Evolutionary conservation across 2,797 vertebrate genomes (phyloP).

Genomic region (Epinephelus awoara): DNA sequence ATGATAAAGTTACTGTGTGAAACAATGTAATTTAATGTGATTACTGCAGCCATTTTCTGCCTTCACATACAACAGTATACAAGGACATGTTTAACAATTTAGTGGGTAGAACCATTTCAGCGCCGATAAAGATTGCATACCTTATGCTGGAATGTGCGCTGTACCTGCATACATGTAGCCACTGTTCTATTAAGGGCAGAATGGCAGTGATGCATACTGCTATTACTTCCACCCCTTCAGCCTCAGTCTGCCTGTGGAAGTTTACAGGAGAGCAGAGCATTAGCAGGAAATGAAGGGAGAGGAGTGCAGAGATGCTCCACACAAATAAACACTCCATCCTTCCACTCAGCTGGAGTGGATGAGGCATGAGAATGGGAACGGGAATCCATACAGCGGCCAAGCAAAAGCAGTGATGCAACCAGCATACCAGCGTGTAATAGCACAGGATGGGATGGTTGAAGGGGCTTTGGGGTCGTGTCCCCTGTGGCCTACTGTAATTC

Average conservation of each 20-base stretch:
- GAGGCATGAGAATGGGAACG: slow-evolving; percentile 45
- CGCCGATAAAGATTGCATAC: slow-evolving; percentile 3
- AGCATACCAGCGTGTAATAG: slow-evolving; percentile 34
- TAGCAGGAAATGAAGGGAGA: slow-evolving; percentile 37
- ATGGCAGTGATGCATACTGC: slow-evolving; percentile 38
- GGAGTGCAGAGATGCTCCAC: slow-evolving; percentile 22
- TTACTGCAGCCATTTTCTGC: slow-evolving; percentile 15
- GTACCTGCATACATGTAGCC: slow-evolving; percentile 46
- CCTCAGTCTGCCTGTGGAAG: slow-evolving; percentile 45
- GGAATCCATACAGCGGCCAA: slow-evolving; percentile 24
- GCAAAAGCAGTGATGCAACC: slow-evolving; percentile 33
- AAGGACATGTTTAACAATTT: slow-evolving; percentile 32
- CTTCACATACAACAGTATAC: slow-evolving; percentile 16
- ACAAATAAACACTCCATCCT: slow-evolving; percentile 36
- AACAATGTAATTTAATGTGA: slow-evolving; percentile 27
- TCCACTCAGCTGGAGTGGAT: slow-evolving; percentile 48
- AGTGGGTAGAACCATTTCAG: slow-evolving; percentile 12
- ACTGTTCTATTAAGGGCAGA: slow-evolving; percentile 52
- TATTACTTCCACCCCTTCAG: slow-evolving; percentile 49
- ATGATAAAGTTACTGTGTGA: slow-evolving; percentile 17
- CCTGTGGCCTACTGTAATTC: slow-evolving; percentile 50
- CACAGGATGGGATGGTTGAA: slow-evolving; percentile 11
- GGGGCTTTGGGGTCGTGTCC: slow-evolving; percentile 38
- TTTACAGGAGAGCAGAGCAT: slow-evolving; percentile 47
- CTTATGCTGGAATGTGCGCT: background rate